Conservation (phyloP, 1,140 invertebrate species). For the Bombyx mori region ASM3026992v2 NC_085127.1:9562001-9562500, state of each 20-base stretch:
- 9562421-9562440: conserved; percentile 96
- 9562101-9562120: too few relatives aligned
- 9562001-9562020: too few relatives aligned
- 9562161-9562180: too few relatives aligned
- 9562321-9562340: conserved; percentile 96
- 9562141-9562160: too few relatives aligned
- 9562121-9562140: too few relatives aligned
- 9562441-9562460: conserved; percentile 96
- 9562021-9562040: too few relatives aligned
- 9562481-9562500: not conserved
- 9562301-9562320: conserved; percentile 98
- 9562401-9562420: conserved; percentile 92
- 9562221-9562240: not conserved
- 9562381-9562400: conserved; percentile 97
- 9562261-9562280: not conserved
- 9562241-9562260: conserved; percentile 8
- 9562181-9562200: too few relatives aligned
- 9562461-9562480: conserved; percentile 79
- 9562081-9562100: too few relatives aligned
- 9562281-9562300: conserved; percentile 93
- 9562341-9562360: conserved; percentile 97
- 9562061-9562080: too few relatives aligned
- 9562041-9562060: too few relatives aligned
- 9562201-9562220: too few relatives aligned
- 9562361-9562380: conserved; percentile 99